phyloP scores from a whole-genome alignment of 2,797 vertebrate species.

The Zenarchopterus dispar region DNA sequence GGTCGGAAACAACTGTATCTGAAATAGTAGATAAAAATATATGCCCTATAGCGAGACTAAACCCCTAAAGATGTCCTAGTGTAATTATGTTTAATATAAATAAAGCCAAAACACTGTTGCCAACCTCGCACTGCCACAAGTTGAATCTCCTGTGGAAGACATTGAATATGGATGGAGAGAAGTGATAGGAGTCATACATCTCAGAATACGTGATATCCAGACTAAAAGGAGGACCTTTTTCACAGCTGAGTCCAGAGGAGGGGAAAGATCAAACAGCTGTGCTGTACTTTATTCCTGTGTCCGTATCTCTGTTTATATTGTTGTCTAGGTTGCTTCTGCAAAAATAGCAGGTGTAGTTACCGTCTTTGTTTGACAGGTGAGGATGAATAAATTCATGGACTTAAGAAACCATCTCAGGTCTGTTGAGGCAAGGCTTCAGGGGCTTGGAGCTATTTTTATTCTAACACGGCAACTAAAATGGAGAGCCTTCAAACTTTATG shows the following conservation, averaged over 20 bases:
- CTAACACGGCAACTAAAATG: conserved; percentile 7
- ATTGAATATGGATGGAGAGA: neutral
- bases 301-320: conserved; percentile 15
- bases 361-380: conserved; percentile 41
- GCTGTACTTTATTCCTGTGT: conserved; percentile 13
- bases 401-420: conserved; percentile 27
- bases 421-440: conserved; percentile 4
- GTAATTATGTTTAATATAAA: too few relatives aligned
- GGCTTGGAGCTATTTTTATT: conserved; percentile 22
- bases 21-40: too few relatives aligned
- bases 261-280: conserved; percentile 10
- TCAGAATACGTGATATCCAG: neutral
- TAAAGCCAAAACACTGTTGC: too few relatives aligned
- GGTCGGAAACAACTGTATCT: too few relatives aligned
- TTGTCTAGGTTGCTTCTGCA: conserved; percentile 8
- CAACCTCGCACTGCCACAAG: neutral
- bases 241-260: conserved; percentile 3
- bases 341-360: conserved; percentile 17
- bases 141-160: neutral
- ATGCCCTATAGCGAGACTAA: too few relatives aligned
- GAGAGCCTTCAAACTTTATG: conserved; percentile 2
- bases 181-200: neutral
- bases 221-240: conserved; percentile 28
- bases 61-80: too few relatives aligned
- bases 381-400: conserved; percentile 39